These are phyloP conservation scores for Sebastolobus alascanus DNA, from an alignment of 2,797 vertebrate genomes.

Conservation along the genomic window DNA sequence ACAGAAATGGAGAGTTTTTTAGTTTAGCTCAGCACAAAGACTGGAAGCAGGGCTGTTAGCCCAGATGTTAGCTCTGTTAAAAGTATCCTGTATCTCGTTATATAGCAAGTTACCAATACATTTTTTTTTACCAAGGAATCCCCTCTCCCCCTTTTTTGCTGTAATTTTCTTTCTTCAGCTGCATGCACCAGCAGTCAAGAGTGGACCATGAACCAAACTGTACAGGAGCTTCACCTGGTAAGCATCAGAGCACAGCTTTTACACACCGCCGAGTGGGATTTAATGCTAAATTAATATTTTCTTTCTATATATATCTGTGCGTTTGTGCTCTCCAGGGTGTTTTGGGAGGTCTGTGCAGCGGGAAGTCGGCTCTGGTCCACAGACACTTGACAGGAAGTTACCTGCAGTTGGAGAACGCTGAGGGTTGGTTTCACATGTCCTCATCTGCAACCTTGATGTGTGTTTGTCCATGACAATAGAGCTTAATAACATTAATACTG, in stretches of 20 bases:
- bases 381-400: slow-evolving; percentile 95
- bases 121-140: not conserved
- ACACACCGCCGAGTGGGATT: not conserved
- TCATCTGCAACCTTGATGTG: not conserved
- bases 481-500: not conserved
- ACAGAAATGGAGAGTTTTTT: not conserved
- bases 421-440: slow-evolving; percentile 82
- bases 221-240: slow-evolving; percentile 95
- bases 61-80: not conserved
- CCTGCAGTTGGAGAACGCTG: slow-evolving; percentile 90
- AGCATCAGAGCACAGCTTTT: slow-evolving; percentile 44
- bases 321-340: slow-evolving; percentile 86
- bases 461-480: not conserved
- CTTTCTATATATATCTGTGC: slow-evolving; percentile 5
- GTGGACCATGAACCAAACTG: slow-evolving; percentile 91
- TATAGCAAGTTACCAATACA: not conserved
- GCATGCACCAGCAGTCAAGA: slow-evolving; percentile 93
- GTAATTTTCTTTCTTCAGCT: slow-evolving; percentile 77
- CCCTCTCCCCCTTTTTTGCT: not conserved
- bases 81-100: not conserved
- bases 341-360: slow-evolving; percentile 91
- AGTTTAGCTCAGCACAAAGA: not conserved
- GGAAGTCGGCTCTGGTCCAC: slow-evolving; percentile 93
- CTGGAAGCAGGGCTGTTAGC: not conserved
- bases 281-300: not conserved